Conservation (phyloP, 1,140 invertebrate genomes). For the Atta texana region DNA sequence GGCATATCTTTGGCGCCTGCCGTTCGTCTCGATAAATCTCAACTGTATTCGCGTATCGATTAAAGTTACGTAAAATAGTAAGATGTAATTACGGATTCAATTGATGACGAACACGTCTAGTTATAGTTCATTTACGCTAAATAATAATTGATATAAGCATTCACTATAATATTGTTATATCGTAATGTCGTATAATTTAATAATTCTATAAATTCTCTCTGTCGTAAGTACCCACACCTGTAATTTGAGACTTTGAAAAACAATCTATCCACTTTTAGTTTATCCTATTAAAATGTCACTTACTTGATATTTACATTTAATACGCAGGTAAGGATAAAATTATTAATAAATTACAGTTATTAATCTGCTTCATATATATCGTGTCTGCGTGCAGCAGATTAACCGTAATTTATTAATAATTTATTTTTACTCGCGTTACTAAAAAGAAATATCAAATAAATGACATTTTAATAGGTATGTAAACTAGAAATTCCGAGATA, state of each 20-base stretch:
- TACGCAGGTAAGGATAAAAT: too few relatives aligned
- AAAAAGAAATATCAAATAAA: background rate
- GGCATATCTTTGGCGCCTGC: slow-evolving; percentile 24
- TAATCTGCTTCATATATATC: background rate
- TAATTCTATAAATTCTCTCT: background rate
- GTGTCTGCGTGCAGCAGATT: background rate
- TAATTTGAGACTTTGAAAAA: background rate
- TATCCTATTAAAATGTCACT: too few relatives aligned
- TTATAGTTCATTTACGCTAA: background rate
- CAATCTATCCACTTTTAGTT: background rate
- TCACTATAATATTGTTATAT: background rate
- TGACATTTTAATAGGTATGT: background rate
- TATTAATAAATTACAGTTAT: too few relatives aligned
- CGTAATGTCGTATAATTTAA: background rate
- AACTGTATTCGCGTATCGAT: slow-evolving; percentile 26
- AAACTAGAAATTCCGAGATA: slow-evolving; percentile 19
- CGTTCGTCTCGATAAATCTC: slow-evolving; percentile 37
- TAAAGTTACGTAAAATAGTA: slow-evolving; percentile 25
- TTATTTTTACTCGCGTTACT: background rate
- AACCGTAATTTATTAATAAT: slow-evolving; percentile 3
- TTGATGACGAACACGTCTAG: background rate
- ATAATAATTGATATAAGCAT: background rate
- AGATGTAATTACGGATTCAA: background rate
- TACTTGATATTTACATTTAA: too few relatives aligned
- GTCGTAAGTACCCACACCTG: background rate